Conservation (phyloP, 2,888 invertebrate genomes). For the Lumbricus terrestris region DNA sequence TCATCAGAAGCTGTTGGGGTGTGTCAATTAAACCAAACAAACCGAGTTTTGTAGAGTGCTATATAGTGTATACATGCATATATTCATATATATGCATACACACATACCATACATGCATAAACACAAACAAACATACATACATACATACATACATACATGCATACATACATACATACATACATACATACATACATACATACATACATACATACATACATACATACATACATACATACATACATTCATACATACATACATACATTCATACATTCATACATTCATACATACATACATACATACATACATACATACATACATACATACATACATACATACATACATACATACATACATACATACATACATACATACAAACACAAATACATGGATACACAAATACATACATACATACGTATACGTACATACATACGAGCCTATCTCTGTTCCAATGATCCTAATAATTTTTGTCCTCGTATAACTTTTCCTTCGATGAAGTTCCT, state of each 20-base stretch:
- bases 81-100: too few species aligned
- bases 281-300: not conserved
- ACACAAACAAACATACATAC: not conserved
- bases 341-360: not conserved
- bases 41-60: too few species aligned
- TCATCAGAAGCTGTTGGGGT: too few species aligned
- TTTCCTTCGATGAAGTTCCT: too few species aligned
- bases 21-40: too few species aligned
- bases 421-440: not conserved
- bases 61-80: too few species aligned
- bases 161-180: not conserved
- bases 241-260: not conserved
- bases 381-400: not conserved
- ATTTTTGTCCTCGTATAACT: too few species aligned
- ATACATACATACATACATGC: not conserved
- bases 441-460: not conserved
- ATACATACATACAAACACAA: not conserved
- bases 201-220: not conserved
- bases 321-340: not conserved
- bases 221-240: not conserved
- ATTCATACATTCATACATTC: not conserved
- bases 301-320: not conserved
- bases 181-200: not conserved
- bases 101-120: too few species aligned
- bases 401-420: constrained; percentile 7